These are phyloP conservation scores for Tuta absoluta DNA, from an alignment of 2,888 invertebrate genomes.

Conservation along the genomic window DNA sequence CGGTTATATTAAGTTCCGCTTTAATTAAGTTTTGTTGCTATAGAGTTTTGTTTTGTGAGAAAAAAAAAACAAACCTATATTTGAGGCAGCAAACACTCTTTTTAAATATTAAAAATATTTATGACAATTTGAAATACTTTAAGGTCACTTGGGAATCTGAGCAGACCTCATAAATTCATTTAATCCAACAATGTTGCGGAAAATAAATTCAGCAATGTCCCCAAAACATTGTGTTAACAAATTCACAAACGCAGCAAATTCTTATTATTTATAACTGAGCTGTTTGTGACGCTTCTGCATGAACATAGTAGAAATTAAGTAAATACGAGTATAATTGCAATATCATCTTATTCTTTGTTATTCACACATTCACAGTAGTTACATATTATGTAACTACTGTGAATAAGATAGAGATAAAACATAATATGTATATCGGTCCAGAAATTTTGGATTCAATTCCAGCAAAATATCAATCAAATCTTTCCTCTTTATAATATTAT, in stretches of 20 bases:
- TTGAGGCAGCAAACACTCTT: no score
- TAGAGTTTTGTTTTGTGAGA: not conserved
- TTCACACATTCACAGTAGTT: no score
- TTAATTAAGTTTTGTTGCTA: slow-evolving; percentile 36
- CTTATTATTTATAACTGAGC: slow-evolving; percentile 53
- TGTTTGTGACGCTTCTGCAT: slow-evolving; percentile 47
- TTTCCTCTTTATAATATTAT: no score
- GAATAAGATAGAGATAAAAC: no score
- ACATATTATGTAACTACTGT: no score
- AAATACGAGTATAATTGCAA: not conserved
- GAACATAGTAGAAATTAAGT: not conserved
- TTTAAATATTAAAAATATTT: not conserved
- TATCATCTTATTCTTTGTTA: no score
- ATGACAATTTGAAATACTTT: not conserved
- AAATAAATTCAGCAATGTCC: slow-evolving; percentile 14
- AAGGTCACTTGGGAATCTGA: not conserved
- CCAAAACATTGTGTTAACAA: slow-evolving; percentile 22
- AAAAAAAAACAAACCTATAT: no score
- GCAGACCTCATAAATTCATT: not conserved
- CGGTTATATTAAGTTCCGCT: slow-evolving; percentile 50
- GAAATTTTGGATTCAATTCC: no score
- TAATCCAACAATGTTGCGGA: slow-evolving; percentile 5
- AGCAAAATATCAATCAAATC: no score
- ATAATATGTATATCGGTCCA: no score
- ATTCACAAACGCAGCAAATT: slow-evolving; percentile 49